Conservation (phyloP, 1,140 invertebrate species). For the Uloborus diversus region DNA sequence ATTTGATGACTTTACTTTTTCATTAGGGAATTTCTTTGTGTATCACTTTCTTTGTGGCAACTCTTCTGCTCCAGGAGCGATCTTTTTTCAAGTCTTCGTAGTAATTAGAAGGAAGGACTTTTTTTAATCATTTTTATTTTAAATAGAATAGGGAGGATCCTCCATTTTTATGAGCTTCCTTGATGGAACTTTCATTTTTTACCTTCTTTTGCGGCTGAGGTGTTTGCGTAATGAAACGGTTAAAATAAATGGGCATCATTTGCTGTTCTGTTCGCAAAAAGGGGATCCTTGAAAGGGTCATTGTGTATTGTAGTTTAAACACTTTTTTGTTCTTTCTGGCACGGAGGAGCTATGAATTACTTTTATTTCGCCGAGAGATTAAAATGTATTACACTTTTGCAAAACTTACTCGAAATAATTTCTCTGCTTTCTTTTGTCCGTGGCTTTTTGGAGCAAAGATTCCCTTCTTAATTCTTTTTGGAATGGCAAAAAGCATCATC, state of each 20-base stretch:
- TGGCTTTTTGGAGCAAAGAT: too few species aligned
- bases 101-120: slow-evolving; percentile 32
- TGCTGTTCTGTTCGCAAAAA: slow-evolving; percentile 8
- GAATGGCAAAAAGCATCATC: too few species aligned
- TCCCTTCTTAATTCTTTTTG: too few species aligned
- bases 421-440: background rate
- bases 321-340: background rate
- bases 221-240: slow-evolving; percentile 5
- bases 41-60: background rate
- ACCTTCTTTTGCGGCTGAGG: background rate
- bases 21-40: background rate
- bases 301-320: slow-evolving; percentile 9
- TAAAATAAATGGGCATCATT: slow-evolving; percentile 25
- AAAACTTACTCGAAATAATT: background rate
- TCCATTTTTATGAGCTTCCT: slow-evolving; percentile 1
- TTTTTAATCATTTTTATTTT: too few species aligned
- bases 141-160: background rate
- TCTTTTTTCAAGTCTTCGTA: background rate
- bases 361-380: background rate
- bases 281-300: background rate
- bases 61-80: too few species aligned
- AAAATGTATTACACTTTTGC: background rate
- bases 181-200: background rate
- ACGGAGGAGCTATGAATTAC: background rate
- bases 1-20: background rate